Percentiles rank a stretch among this genome's conserved stretches.
phyloP scores from a whole-genome alignment of 2,888 invertebrate species.

The Bursaphelenchus okinawaensis region DNA sequence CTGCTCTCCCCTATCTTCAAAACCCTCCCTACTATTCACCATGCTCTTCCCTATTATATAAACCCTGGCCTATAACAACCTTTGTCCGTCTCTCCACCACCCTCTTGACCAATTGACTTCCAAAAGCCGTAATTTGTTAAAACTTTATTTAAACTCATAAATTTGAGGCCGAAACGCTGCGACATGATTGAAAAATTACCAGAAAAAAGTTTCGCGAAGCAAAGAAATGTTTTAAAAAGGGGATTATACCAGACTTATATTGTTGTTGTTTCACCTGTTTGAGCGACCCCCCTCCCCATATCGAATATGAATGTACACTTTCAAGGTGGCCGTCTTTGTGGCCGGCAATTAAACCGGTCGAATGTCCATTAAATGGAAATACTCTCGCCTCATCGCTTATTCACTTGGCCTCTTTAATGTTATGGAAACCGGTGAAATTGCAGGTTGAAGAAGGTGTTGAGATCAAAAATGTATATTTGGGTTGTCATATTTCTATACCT shows the following conservation, averaged over 20 bases:
- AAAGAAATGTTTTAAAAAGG: not conserved
- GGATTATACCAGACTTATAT: not conserved
- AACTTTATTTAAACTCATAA: not conserved
- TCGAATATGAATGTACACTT: too few relatives aligned
- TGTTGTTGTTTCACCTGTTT: not conserved
- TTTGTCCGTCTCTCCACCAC: too few relatives aligned
- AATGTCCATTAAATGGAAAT: not conserved
- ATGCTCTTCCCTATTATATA: too few relatives aligned
- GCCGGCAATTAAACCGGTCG: not conserved
- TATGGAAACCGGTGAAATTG: not conserved
- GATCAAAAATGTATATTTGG: not conserved
- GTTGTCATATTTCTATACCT: too few relatives aligned
- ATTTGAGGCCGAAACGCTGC: not conserved
- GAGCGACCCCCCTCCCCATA: too few relatives aligned
- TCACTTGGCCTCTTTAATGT: not conserved
- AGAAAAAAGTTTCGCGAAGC: too few relatives aligned
- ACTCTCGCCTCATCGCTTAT: not conserved
- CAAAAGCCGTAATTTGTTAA: not conserved
- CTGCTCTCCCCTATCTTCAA: too few relatives aligned
- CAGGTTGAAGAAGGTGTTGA: not conserved
- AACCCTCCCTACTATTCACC: too few relatives aligned
- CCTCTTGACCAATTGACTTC: not conserved
- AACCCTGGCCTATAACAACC: too few relatives aligned
- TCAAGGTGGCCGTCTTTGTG: not conserved
- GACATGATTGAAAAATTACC: not conserved